Conservation (phyloP, 2,113 vertebrate genomes). For the Platysternon megacephalum region DNA sequence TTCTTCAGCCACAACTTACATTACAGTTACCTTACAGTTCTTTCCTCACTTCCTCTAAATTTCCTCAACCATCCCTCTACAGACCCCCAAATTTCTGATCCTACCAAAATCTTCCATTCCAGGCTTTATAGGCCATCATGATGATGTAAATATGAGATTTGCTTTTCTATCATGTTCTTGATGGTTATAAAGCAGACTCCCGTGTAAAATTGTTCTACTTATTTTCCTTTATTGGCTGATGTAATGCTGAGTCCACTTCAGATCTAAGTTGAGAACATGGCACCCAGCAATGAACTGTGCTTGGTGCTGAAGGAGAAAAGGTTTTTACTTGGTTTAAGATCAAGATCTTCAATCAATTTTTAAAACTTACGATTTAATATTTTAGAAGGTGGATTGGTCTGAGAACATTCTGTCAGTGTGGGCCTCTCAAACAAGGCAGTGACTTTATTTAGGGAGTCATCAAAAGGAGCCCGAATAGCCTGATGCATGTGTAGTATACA, state of each 20-base stretch:
- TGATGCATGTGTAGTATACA: background rate
- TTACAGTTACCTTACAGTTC: background rate
- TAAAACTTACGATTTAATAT: background rate
- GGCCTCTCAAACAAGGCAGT: background rate
- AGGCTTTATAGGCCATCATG: background rate
- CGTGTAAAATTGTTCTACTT: background rate
- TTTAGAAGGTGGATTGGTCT: background rate
- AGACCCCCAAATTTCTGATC: background rate
- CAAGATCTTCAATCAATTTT: background rate
- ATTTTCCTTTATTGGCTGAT: background rate
- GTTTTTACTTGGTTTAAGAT: background rate
- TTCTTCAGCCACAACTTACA: background rate
- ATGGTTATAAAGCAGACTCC: background rate
- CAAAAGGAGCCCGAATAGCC: background rate
- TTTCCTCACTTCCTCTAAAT: background rate
- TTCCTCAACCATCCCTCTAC: background rate
- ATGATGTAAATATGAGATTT: background rate
- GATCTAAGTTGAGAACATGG: background rate
- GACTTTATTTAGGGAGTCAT: background rate
- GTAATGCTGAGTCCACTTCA: background rate
- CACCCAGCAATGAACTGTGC: background rate
- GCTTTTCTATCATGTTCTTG: background rate
- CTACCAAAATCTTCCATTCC: background rate
- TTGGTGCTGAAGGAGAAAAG: background rate
- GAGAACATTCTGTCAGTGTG: background rate